These are phyloP conservation scores for Drosophila mettleri DNA, from an alignment of 2,888 invertebrate genomes.

Conservation along the genomic window DNA sequence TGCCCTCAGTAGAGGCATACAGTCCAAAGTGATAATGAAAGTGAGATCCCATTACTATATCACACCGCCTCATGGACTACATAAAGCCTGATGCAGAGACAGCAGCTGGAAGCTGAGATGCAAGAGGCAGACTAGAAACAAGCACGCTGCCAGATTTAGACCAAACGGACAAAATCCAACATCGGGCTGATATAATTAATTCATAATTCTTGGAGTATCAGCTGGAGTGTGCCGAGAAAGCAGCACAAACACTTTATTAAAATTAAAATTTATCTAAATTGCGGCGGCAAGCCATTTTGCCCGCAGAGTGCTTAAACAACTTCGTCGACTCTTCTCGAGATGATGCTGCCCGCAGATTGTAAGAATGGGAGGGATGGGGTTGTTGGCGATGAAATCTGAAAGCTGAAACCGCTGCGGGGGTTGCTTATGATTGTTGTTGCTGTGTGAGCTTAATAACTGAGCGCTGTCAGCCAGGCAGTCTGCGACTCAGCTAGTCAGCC, in stretches of 20 bases:
- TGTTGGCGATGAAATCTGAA: conserved; percentile 13
- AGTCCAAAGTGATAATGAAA: conserved; percentile 22
- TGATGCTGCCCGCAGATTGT: conserved; percentile 30
- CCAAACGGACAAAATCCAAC: conserved; percentile 10
- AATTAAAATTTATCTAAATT: conserved; percentile 82
- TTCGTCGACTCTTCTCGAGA: conserved; percentile 36
- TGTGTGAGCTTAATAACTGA: conserved; percentile 35
- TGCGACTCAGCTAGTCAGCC: conserved; percentile 42
- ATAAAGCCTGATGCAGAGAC: fast-evolving
- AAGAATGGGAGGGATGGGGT: conserved; percentile 5
- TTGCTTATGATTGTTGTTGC: conserved; percentile 25
- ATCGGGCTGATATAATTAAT: conserved; percentile 61
- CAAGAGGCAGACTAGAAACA: background rate
- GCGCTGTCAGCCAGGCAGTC: conserved; percentile 21
- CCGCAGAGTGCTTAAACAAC: conserved; percentile 63
- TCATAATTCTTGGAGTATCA: conserved; percentile 60
- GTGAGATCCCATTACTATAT: conserved; percentile 13
- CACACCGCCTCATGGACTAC: conserved; percentile 4
- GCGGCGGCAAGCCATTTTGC: conserved; percentile 66
- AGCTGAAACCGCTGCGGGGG: conserved; percentile 18
- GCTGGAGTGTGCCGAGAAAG: conserved; percentile 69
- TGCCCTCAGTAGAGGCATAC: conserved; percentile 20
- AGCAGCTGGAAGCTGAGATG: background rate
- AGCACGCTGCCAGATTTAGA: background rate
- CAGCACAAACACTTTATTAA: conserved; percentile 83